Base-by-base conservation (phyloP, 2,113 vertebrate species). In the Oriolus oriolus region DNA sequence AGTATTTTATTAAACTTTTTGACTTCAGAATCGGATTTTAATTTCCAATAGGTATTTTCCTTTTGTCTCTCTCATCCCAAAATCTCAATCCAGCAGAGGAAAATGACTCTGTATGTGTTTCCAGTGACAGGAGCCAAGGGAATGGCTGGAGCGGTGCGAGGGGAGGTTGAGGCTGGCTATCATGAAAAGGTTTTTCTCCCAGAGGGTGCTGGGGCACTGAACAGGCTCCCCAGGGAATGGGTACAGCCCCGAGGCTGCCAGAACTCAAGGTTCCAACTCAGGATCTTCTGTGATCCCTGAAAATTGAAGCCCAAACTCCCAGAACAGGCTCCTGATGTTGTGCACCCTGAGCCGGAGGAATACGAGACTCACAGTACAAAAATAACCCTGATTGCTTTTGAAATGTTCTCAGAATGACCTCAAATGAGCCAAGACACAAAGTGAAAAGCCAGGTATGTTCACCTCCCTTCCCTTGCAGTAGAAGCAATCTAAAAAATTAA, bases 351-450 rank as follows among this genome's bases (percentile, higher is more conserved):
- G 28, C 21, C 0, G 1, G 41, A 11, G 24, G 27, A 68, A 59
- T 17, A 24, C 0, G 0, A 85, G 15, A 70, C 23, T 24, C 47
- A 30, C 0, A 23, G 49, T 3, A 76, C 24, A 68, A 84, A 87
- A 70, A 75, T 4, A 79, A 1, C 16, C 14, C 16, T 7, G 10
- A n/a, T 5, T 0, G 5, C 24, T 84, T 78, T n/a, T 23, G n/a
- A 71, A 77, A 60, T 66, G 41, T 59, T 66, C 63, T 42, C 35
- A 74, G 19, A 6, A 8, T 26, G 60, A 66, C 47, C 65, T 59
- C 76, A 74, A 70, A 73, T 21, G 41, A 75, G 27, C n/a, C 56
- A 77, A 44, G 20, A 74, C 16, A n/a, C 20, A 21, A 74, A 70
- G 64, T 5, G 14, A 47, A 81, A 81, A 82, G 35, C 26, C 78